Base-by-base conservation (phyloP, 2,797 vertebrate genomes). In the Pangasius djambal region DNA sequence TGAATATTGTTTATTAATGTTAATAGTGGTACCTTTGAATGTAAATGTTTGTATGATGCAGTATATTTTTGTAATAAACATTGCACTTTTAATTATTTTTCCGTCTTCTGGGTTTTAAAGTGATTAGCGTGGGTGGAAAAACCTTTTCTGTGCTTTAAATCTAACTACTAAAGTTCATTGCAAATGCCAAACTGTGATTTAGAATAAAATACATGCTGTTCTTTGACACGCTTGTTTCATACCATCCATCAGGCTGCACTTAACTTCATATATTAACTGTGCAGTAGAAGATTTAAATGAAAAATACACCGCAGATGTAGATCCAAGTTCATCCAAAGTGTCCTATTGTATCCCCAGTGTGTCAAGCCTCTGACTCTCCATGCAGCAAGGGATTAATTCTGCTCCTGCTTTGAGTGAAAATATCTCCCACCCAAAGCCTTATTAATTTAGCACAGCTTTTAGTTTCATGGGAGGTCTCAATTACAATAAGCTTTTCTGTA, bases 11-110 rank as follows among this genome's bases (percentile, higher is more conserved):
- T 22, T 74, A 12, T 75, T 70, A 25, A 52, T 69, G 83, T 85
- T 12, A 31, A 69, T 34, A 15, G 20, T 52, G 63, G 48, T 85
- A 69, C 31, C 9, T 85, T 70, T 70, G 40, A 70, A 70, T 85
- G 83, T 85, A 69, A 70, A 70, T 85, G 48, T 70, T 37, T 75
- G 31, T 55, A 85, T 40, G 44, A 88, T 81, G 65, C 87, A 59
- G 48, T 87, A 89, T 91, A 91, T 91, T 91, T 91, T 91, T 89
- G 34, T 91, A 89, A 89, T 91, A 88, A 91, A 91, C 48, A 3
- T 86, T 31, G 72, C 74, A 89, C 59, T 86, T 86, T 78, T 65
- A 34, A 67, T 40, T 89, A 8, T 78, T 44, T 48, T 5, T 37
- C 7, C 10, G n/a, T 78, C 0, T 85, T 55, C 20, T 86, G 28